Evolutionary conservation across 2,797 vertebrate genomes (phyloP).

Genomic region (Danio aesculapii): DNA sequence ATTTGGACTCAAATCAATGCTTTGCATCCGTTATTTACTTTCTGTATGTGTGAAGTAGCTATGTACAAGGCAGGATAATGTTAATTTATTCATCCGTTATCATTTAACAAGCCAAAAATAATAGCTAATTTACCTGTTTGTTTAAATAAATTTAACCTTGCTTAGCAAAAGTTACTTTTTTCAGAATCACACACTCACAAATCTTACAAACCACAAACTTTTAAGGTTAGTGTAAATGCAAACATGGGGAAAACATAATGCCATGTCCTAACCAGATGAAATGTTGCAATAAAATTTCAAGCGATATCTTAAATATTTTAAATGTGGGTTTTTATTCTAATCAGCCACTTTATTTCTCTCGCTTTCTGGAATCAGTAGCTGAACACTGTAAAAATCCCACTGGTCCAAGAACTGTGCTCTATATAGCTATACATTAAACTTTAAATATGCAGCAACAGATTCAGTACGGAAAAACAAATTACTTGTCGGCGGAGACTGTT

Average conservation of each 20-base stretch:
- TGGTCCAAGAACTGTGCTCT: not conserved
- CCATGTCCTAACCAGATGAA: not conserved
- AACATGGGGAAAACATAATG: not conserved
- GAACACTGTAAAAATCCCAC: not conserved
- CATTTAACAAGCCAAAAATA: no score
- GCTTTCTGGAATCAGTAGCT: not conserved
- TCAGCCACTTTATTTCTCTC: not conserved
- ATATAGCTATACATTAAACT: constrained; percentile 14
- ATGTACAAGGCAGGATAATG: no score
- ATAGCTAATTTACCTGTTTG: no score
- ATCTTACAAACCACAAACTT: not conserved
- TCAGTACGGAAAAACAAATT: constrained; percentile 26
- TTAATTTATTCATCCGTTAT: no score
- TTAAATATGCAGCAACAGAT: not conserved
- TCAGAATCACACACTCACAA: no score
- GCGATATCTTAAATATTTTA: not conserved
- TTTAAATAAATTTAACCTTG: no score
- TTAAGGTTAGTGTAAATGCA: not conserved
- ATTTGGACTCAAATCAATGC: no score
- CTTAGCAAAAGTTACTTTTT: no score
- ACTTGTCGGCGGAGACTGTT: not conserved
- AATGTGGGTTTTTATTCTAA: not conserved
- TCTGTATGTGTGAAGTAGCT: no score
- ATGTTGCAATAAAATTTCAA: not conserved
- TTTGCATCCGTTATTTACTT: no score